A percentile compares a stretch with the other conserved stretches of the same genome.
Conservation (phyloP, 2,888 invertebrate species). For the Andrena flavipes region DNA sequence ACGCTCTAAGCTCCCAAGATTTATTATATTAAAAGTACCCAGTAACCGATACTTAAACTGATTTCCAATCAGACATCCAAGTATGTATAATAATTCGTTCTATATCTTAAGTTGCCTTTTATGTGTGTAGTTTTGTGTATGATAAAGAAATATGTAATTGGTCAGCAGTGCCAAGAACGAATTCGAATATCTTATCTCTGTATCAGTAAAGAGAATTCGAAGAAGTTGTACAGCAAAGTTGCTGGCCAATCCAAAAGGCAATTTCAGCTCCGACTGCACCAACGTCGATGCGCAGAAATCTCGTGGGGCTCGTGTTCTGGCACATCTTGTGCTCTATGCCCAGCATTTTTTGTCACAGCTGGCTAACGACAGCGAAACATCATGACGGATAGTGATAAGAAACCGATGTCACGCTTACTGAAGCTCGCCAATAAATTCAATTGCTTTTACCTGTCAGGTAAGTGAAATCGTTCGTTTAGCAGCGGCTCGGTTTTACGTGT, state of each 20-base stretch:
- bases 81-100: background rate
- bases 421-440: conserved; percentile 95
- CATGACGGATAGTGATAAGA: conserved; percentile 84
- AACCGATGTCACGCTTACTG: conserved; percentile 89
- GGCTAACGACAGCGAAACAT: conserved; percentile 79
- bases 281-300: conserved; percentile 33
- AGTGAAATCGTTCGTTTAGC: conserved; percentile 73
- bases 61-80: background rate
- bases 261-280: background rate
- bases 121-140: background rate
- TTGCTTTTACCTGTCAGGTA: conserved; percentile 95
- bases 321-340: conserved; percentile 62
- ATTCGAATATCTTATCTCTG: conserved; percentile 9
- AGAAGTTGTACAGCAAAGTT: background rate
- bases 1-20: background rate
- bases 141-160: background rate
- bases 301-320: conserved; percentile 44
- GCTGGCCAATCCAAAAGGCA: conserved; percentile 35
- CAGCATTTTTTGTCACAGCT: conserved; percentile 73
- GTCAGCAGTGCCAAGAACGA: background rate
- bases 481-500: background rate
- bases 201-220: background rate
- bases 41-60: background rate
- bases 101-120: background rate
- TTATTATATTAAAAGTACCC: background rate